Evolutionary conservation across 2,113 vertebrate genomes (phyloP).

Genomic region (Menura novaehollandiae): DNA sequence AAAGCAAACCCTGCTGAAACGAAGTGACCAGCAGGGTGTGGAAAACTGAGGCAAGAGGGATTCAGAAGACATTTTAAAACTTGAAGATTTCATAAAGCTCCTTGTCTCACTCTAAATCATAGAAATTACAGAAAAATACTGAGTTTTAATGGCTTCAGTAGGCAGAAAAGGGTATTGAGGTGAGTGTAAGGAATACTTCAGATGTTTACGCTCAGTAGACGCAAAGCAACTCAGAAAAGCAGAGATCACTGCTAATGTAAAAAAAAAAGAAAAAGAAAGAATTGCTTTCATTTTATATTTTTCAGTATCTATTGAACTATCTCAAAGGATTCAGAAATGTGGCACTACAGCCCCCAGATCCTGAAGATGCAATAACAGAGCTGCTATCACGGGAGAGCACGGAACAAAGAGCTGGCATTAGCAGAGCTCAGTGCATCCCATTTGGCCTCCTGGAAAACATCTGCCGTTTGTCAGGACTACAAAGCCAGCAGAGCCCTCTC

Average conservation of each 20-base stretch:
- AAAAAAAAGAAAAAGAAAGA: neutral
- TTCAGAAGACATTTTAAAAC: neutral
- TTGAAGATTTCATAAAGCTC: neutral
- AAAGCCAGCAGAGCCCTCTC: constrained; percentile 22
- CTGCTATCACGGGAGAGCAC: neutral
- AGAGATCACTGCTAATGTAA: neutral
- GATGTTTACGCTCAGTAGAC: neutral
- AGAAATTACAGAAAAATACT: neutral
- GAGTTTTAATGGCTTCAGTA: neutral
- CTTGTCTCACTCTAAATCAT: neutral
- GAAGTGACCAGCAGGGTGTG: neutral
- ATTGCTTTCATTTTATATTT: neutral
- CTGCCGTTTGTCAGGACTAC: constrained; percentile 30
- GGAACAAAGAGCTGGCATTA: neutral
- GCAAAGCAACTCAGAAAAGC: neutral
- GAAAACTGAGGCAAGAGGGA: neutral
- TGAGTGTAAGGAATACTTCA: neutral
- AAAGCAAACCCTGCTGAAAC: neutral
- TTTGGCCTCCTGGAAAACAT: constrained; percentile 54
- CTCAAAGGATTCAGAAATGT: neutral
- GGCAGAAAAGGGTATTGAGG: neutral
- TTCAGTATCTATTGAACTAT: neutral
- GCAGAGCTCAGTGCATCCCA: neutral
- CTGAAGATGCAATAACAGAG: neutral
- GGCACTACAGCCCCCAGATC: neutral